Evolutionary conservation across 1,140 invertebrate species (phyloP).

Genomic region (Heliconius congener): DNA sequence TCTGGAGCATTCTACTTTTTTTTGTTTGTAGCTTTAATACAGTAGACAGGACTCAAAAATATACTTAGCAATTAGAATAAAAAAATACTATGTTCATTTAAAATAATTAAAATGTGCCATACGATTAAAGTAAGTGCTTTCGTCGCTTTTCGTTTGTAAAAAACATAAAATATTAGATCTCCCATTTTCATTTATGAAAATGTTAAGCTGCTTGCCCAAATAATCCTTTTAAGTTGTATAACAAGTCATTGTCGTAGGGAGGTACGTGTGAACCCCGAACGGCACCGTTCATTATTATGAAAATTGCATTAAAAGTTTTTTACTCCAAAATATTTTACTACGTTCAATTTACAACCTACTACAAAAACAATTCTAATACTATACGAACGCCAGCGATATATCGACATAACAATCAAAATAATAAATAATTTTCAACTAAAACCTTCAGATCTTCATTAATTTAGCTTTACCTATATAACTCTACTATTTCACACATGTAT

Average conservation of each 20-base stretch:
- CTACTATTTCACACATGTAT: constrained; percentile 18
- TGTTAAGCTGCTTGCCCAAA: not conserved
- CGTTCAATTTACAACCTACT: constrained; percentile 7
- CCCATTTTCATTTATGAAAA: constrained; percentile 1
- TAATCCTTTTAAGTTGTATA: not conserved
- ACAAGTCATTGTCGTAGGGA: not conserved
- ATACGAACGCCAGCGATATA: not conserved
- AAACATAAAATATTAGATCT: not conserved
- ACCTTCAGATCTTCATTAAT: not conserved
- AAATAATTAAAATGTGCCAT: not conserved
- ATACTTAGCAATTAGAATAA: not conserved
- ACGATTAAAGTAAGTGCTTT: not conserved
- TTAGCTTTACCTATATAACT: constrained; percentile 5
- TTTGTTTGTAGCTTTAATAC: not conserved
- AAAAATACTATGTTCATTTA: not conserved
- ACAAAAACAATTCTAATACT: not conserved
- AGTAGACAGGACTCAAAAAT: not conserved
- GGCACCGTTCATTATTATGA: not conserved
- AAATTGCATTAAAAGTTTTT: not conserved
- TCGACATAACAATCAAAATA: not conserved
- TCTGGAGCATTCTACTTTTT: not conserved
- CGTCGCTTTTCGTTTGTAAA: not conserved
- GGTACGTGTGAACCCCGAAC: not conserved
- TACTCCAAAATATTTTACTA: constrained; percentile 2
- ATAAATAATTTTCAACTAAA: not conserved